A percentile compares a stretch with the other conserved stretches of the same genome.
phyloP scores from a whole-genome alignment of 2,888 invertebrate genomes.

The Papilio demoleus region DNA sequence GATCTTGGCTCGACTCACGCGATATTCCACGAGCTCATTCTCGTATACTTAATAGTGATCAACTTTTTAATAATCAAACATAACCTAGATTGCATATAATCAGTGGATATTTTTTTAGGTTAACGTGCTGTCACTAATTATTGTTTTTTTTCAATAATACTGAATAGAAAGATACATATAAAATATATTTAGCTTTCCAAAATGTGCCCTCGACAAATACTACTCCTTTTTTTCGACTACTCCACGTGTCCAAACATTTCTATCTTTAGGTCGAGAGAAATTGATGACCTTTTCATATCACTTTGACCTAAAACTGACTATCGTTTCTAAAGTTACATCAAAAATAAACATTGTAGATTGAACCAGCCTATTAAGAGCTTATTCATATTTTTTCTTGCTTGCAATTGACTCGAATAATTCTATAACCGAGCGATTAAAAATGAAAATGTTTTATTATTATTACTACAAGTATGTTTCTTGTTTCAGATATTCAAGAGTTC shows the following conservation, averaged over 20 bases:
- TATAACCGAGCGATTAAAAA: neutral
- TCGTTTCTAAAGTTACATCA: neutral
- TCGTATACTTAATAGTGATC: conserved; percentile 48
- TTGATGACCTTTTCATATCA: conserved; percentile 7
- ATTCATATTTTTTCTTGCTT: neutral
- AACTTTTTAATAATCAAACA: conserved; percentile 53
- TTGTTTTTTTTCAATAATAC: neutral
- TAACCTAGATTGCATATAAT: conserved; percentile 14
- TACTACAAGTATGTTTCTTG: conserved; percentile 25
- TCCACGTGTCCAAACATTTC: conserved; percentile 2
- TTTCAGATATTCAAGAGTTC: conserved; percentile 98
- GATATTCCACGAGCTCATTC: conserved; percentile 47
- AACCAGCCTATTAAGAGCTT: neutral
- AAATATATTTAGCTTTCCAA: neutral
- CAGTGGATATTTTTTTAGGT: conserved; percentile 38
- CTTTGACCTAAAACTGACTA: conserved; percentile 9
- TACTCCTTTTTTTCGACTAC: neutral
- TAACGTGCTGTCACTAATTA: neutral
- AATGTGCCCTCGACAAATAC: conserved; percentile 3
- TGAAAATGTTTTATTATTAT: neutral
- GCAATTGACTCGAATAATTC: neutral
- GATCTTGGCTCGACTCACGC: conserved; percentile 65
- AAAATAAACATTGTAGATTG: neutral
- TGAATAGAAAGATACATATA: neutral
- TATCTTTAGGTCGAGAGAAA: neutral